These are phyloP conservation scores for Drosophila chauvacae DNA, from an alignment of 1,140 invertebrate species.

Conservation along the genomic window DNA sequence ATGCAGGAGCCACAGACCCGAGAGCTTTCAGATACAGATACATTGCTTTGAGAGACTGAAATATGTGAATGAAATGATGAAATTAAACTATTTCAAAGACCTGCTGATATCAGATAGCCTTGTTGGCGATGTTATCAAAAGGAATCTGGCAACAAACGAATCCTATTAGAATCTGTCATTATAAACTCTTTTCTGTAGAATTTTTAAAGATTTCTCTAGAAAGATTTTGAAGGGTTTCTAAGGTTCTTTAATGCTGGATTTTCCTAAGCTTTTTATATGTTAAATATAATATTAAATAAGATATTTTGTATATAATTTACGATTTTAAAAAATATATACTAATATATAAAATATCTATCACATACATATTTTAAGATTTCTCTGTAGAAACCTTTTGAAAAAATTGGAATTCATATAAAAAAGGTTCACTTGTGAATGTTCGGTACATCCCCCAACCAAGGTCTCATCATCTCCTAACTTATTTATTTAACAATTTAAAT, in stretches of 20 bases:
- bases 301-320: neutral
- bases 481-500: slow-evolving; percentile 47
- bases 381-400: neutral
- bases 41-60: neutral
- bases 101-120: neutral
- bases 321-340: no score
- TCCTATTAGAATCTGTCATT: neutral
- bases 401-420: neutral
- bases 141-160: neutral
- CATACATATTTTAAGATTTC: neutral
- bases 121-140: neutral
- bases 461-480: slow-evolving; percentile 6
- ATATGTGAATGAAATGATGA: neutral
- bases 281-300: neutral
- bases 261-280: no score
- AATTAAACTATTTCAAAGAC: neutral
- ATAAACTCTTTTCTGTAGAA: neutral
- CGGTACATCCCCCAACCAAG: slow-evolving; percentile 14
- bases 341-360: no score
- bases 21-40: neutral
- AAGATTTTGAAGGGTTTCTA: neutral
- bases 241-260: neutral
- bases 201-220: neutral
- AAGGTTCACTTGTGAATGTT: neutral
- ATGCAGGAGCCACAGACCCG: neutral